These are phyloP conservation scores for Neuroterus valhalla DNA, from an alignment of 1,140 invertebrate species.

Conservation along the genomic window DNA sequence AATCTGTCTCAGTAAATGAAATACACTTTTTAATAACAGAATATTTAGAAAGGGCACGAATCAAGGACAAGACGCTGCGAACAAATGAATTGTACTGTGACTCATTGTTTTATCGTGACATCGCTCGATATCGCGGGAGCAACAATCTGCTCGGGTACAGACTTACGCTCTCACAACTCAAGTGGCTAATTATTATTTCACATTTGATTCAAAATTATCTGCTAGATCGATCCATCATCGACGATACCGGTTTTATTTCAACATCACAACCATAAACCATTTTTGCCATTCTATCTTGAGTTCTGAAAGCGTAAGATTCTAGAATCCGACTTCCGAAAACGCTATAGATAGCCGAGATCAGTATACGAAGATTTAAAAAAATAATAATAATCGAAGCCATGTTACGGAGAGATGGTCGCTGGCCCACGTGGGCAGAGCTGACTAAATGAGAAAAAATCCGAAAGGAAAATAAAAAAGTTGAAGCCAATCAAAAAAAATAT, in stretches of 20 bases:
- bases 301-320: conserved; percentile 34
- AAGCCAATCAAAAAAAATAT: conserved; percentile 38
- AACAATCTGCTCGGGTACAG: not conserved
- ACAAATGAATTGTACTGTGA: conserved; percentile 46
- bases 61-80: conserved; percentile 22
- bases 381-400: conserved; percentile 46
- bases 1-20: conserved; percentile 24
- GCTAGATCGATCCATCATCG: no score
- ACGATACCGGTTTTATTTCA: no score
- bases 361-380: conserved; percentile 42
- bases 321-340: conserved; percentile 42
- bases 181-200: not conserved
- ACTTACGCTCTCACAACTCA: not conserved
- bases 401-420: conserved; percentile 55
- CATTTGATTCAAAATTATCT: no score
- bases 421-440: conserved; percentile 56
- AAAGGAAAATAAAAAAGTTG: conserved; percentile 26
- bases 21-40: conserved; percentile 15
- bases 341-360: conserved; percentile 43
- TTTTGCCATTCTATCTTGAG: no score
- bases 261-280: no score
- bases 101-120: conserved; percentile 47
- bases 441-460: conserved; percentile 37
- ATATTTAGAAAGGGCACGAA: conserved; percentile 20
- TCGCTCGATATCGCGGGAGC: conserved; percentile 33